A percentile compares a stretch with the other conserved stretches of the same genome.
phyloP scores from a whole-genome alignment of 2,797 vertebrate genomes.

The Vultur gryphus region DNA sequence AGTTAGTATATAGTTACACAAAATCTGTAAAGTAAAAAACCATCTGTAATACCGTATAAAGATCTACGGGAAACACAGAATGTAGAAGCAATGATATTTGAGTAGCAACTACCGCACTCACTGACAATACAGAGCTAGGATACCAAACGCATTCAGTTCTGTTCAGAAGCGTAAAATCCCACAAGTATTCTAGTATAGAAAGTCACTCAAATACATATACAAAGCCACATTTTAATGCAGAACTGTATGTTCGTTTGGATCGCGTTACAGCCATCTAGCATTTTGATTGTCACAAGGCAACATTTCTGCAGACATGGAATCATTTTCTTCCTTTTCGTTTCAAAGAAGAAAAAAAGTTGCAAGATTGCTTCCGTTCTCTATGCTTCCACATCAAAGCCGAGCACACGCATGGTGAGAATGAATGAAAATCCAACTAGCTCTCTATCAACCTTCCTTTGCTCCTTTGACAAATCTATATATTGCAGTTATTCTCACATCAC shows the following conservation, averaged over 20 bases:
- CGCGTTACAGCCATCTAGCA: neutral
- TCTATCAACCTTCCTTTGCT: neutral
- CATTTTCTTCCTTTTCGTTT: neutral
- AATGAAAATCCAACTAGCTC: neutral
- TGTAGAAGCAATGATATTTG: neutral
- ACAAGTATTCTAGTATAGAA: fast-evolving
- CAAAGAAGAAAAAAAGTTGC: too few relatives aligned
- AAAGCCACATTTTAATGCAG: neutral
- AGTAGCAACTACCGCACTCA: neutral
- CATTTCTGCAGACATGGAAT: fast-evolving
- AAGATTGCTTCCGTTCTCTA: neutral
- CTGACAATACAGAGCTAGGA: neutral
- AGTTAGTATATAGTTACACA: neutral
- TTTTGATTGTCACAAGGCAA: neutral
- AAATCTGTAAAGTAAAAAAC: neutral
- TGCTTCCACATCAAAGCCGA: neutral
- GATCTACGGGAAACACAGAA: neutral
- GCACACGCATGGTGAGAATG: fast-evolving
- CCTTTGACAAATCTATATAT: fast-evolving
- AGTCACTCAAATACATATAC: neutral
- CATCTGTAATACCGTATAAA: neutral
- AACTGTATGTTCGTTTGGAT: neutral
- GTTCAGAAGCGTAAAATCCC: neutral
- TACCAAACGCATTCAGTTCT: neutral
- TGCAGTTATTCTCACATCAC: neutral